These are phyloP conservation scores for Cariama cristata DNA, from an alignment of 2,113 vertebrate genomes.

Conservation along the genomic window DNA sequence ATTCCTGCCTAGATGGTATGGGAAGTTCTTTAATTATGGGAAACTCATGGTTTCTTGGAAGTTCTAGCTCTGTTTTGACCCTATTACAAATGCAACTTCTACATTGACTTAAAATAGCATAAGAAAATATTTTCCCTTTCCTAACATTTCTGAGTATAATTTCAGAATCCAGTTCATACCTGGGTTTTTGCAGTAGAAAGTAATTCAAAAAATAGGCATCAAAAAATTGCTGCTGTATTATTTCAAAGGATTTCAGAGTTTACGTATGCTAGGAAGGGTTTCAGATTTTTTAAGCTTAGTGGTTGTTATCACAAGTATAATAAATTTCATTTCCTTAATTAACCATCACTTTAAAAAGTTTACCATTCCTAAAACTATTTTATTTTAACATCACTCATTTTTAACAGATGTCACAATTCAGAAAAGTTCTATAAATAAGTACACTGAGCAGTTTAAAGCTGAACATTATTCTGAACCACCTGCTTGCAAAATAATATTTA, in stretches of 20 bases:
- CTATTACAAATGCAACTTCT: neutral
- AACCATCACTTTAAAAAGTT: neutral
- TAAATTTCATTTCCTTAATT: neutral
- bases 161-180: neutral
- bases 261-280: neutral
- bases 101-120: neutral
- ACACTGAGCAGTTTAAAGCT: constrained; percentile 42
- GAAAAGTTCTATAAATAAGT: constrained; percentile 57
- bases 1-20: neutral
- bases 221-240: neutral
- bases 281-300: neutral
- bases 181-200: neutral
- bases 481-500: constrained; percentile 60
- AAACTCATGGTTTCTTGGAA: neutral
- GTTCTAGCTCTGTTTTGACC: neutral
- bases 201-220: neutral
- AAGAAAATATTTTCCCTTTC: neutral
- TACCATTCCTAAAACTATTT: constrained; percentile 15
- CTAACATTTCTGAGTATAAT: neutral
- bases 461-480: constrained; percentile 38
- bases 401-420: constrained; percentile 60
- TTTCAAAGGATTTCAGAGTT: neutral
- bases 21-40: neutral
- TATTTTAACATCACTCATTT: constrained; percentile 65
- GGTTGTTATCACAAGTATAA: neutral